Base-by-base conservation (phyloP, 2,888 invertebrate species). In the Slavum lentiscoides region DNA sequence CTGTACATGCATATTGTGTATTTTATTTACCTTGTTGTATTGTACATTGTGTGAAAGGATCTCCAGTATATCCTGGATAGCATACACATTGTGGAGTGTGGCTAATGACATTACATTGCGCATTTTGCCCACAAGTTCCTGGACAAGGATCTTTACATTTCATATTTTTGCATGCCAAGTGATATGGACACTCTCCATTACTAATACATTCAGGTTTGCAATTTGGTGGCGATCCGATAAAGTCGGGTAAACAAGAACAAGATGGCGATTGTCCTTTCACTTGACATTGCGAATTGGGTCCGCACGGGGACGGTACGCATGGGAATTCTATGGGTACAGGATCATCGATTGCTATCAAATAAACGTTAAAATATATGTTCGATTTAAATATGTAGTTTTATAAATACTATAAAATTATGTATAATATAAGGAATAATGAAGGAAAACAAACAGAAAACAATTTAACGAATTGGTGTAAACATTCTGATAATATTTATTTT, bases 61-160 rank as follows among this genome's bases (percentile, higher is more conserved):
- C 86, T 82, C 86, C 87, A 37, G 85, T 85, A 82, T 86, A 88
- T 53, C 87, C 87, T 64, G 85, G 84, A 64, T 86, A 86, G 83
- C 89, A 89, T 39, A 86, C 85, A 83, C 88, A 88, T 8, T 86
- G 84, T 4, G 87, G 87, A 53, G 86, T 85, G 82, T 87, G 87
- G 72, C 85, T 84, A 39, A 84, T 83, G 9, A 86, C 85, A 66
- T 70, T 76, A 74, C 84, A 82, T 61, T 83, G 61, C 3, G 87
- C 85, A 83, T 86, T 85, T 43, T 83, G 82, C 3, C 86, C 86
- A 83, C 87, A 87, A 8, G 86, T 84, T 17, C 86, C 86, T 9
- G 83, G 82, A 58, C 94, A 94, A 75, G 94, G 94, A 86, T 95
- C 93, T 53, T 89, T 89, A 85, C 95, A 95, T 86, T 92, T 94